These are phyloP conservation scores for Drosophila busckii DNA, from an alignment of 1,140 invertebrate genomes.

Conservation along the genomic window DNA sequence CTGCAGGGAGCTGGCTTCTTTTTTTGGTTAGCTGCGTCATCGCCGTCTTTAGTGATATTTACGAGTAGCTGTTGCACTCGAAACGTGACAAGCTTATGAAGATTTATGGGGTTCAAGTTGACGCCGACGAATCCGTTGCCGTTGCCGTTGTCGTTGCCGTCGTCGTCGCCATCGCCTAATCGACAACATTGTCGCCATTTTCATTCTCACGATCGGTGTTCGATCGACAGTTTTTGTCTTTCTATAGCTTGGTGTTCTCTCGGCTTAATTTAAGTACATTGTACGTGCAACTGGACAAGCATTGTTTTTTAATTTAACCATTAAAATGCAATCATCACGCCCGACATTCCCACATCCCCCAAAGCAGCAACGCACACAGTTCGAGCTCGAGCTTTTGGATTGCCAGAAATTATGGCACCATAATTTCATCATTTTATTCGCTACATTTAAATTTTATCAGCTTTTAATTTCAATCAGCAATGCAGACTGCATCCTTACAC, in stretches of 20 bases:
- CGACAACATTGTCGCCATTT: slow-evolving; percentile 71
- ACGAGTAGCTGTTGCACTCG: slow-evolving; percentile 76
- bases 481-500: slow-evolving; percentile 51
- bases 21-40: slow-evolving; percentile 28
- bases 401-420: slow-evolving; percentile 49
- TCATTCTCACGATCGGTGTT: slow-evolving; percentile 75
- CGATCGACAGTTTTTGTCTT: slow-evolving; percentile 62
- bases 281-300: slow-evolving; percentile 57
- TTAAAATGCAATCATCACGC: slow-evolving; percentile 75
- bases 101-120: slow-evolving; percentile 69
- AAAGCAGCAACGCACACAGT: neutral
- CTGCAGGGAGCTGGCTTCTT: slow-evolving; percentile 35
- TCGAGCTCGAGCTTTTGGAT: too few relatives aligned
- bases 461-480: slow-evolving; percentile 41
- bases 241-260: slow-evolving; percentile 17
- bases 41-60: slow-evolving; percentile 50
- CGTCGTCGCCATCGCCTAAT: slow-evolving; percentile 3
- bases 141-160: too few relatives aligned
- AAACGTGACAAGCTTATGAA: slow-evolving; percentile 77
- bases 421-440: slow-evolving; percentile 58
- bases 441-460: slow-evolving; percentile 40
- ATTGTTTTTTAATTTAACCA: slow-evolving; percentile 76
- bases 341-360: slow-evolving; percentile 19
- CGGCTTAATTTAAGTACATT: slow-evolving; percentile 68
- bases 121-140: too few relatives aligned